A percentile compares a stretch with the other conserved stretches of the same genome.
These are phyloP conservation scores for Morpho deidamia DNA, from an alignment of 2,888 invertebrate genomes.

Conservation along the genomic window DNA sequence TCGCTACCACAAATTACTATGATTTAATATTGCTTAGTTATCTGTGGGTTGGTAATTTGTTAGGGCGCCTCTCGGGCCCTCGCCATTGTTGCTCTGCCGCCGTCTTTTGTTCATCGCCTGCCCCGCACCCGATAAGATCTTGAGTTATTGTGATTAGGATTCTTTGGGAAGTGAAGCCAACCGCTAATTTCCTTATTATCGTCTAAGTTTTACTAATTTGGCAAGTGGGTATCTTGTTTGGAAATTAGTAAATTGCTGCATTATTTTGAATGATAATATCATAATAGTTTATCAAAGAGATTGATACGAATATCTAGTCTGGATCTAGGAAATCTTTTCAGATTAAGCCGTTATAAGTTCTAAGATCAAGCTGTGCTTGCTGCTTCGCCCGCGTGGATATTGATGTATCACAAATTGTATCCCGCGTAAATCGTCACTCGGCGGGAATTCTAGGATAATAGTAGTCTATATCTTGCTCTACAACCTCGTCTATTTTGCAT, in stretches of 20 bases:
- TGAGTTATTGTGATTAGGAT: constrained; percentile 78
- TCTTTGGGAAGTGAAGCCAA: constrained; percentile 72
- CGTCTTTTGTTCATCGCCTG: constrained; percentile 75
- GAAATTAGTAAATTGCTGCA: background rate
- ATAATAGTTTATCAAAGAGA: too few species aligned
- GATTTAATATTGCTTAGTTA: constrained; percentile 79
- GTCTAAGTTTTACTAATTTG: constrained; percentile 54
- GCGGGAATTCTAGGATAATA: too few species aligned
- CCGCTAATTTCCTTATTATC: constrained; percentile 70
- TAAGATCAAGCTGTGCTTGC: too few species aligned
- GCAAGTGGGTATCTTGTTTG: constrained; percentile 19
- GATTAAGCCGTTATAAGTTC: too few species aligned
- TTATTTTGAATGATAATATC: constrained; percentile 51
- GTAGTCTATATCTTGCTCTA: too few species aligned
- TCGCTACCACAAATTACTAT: constrained; percentile 75
- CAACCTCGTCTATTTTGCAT: too few species aligned
- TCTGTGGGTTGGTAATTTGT: constrained; percentile 75
- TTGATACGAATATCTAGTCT: too few species aligned
- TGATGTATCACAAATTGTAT: too few species aligned
- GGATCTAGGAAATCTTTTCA: too few species aligned
- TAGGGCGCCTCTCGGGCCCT: constrained; percentile 61
- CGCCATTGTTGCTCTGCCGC: constrained; percentile 67
- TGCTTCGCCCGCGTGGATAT: too few species aligned
- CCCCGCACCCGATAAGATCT: constrained; percentile 66
- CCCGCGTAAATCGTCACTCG: too few species aligned